These are phyloP conservation scores for Rallus limicola DNA, from an alignment of 2,113 vertebrate species.

Conservation along the genomic window DNA sequence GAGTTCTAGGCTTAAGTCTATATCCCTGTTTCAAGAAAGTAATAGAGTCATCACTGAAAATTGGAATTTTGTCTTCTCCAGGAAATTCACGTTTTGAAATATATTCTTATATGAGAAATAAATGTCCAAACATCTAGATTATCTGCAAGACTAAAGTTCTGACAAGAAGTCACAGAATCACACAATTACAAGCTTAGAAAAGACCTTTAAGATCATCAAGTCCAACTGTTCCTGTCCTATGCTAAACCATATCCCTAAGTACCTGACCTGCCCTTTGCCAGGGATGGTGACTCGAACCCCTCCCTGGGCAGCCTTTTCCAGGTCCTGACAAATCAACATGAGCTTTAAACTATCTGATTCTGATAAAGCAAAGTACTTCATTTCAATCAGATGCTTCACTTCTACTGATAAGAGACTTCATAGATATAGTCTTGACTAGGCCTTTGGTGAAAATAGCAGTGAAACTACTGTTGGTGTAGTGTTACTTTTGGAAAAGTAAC, in stretches of 20 bases:
- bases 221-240: too few species aligned
- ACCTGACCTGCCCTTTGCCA: too few species aligned
- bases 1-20: background rate
- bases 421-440: background rate
- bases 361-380: background rate
- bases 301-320: too few species aligned
- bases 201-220: too few species aligned
- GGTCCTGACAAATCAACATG: background rate
- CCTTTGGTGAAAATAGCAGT: background rate
- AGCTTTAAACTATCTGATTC: background rate
- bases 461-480: background rate
- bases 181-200: too few species aligned
- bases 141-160: background rate
- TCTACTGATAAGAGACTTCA: background rate
- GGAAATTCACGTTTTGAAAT: background rate
- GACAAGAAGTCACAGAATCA: background rate
- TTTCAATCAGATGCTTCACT: background rate
- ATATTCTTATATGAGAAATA: background rate
- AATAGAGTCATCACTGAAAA: background rate
- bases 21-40: background rate
- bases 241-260: too few species aligned
- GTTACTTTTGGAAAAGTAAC: background rate
- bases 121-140: background rate
- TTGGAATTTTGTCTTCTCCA: background rate
- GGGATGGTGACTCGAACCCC: too few species aligned